phyloP scores from a whole-genome alignment of 2,113 vertebrate genomes.

The Equus przewalskii region DNA sequence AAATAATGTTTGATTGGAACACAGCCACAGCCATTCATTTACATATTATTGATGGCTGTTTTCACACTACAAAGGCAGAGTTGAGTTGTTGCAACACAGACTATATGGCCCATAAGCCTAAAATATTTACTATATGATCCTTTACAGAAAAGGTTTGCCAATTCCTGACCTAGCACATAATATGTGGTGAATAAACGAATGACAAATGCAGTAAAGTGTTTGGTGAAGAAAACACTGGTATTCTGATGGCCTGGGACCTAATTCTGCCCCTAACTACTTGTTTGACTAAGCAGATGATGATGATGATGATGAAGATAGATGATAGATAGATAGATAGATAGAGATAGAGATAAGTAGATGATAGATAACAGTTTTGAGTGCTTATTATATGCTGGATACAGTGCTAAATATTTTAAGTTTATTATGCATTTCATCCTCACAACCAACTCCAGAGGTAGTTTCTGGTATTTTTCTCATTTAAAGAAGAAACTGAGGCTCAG shows the following conservation, averaged over 20 bases:
- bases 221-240: background rate
- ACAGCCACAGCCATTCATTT: background rate
- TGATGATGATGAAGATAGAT: background rate
- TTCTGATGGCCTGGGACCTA: background rate
- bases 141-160: background rate
- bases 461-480: background rate
- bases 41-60: background rate
- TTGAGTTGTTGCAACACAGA: background rate
- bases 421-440: background rate
- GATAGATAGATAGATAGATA: background rate
- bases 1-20: background rate
- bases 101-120: background rate
- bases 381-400: background rate
- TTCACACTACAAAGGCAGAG: background rate
- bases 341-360: background rate
- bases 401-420: background rate
- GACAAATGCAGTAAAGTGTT: background rate
- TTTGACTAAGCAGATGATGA: background rate
- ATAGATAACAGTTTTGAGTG: background rate
- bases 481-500: background rate
- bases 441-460: background rate
- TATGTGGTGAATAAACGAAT: background rate
- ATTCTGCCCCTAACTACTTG: background rate
- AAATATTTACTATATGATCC: background rate
- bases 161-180: background rate